Evolutionary conservation across 2,888 invertebrate species (phyloP).

Genomic region (Ochlodes sylvanus): DNA sequence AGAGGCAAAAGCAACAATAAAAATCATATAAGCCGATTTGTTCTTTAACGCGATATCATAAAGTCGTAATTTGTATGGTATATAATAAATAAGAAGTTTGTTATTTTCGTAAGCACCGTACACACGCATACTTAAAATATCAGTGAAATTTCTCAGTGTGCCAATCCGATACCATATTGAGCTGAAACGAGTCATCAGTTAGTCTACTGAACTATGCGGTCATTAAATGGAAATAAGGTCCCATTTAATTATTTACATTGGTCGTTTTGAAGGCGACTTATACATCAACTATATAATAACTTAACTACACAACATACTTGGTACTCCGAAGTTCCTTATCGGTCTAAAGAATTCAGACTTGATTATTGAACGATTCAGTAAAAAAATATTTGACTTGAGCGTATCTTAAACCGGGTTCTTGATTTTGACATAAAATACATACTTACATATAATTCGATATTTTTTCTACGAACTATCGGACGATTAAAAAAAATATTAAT

Average conservation of each 20-base stretch:
- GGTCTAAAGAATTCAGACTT: constrained; percentile 65
- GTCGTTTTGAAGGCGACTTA: constrained; percentile 54
- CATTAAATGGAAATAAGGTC: constrained; percentile 55
- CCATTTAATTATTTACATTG: constrained; percentile 52
- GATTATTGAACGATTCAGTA: constrained; percentile 52
- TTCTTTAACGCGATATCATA: constrained; percentile 8
- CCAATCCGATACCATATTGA: constrained; percentile 49
- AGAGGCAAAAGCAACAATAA: constrained; percentile 10
- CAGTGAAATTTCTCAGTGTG: constrained; percentile 46
- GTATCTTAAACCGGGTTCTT: constrained; percentile 14
- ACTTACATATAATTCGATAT: neutral
- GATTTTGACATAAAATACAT: constrained; percentile 10
- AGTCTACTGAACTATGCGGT: constrained; percentile 51
- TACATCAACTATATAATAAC: constrained; percentile 73
- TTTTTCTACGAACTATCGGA: neutral
- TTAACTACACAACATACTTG: constrained; percentile 67
- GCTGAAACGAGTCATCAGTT: constrained; percentile 49
- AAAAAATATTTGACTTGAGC: constrained; percentile 27
- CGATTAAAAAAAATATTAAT: neutral
- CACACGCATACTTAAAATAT: constrained; percentile 33
- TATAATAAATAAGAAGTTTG: constrained; percentile 5
- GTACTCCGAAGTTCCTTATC: constrained; percentile 56
- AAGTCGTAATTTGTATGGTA: constrained; percentile 1
- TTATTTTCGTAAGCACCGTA: constrained; percentile 17
- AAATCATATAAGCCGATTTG: neutral